Conservation (phyloP, 2,888 invertebrate genomes). For the Catocala nupta region DNA sequence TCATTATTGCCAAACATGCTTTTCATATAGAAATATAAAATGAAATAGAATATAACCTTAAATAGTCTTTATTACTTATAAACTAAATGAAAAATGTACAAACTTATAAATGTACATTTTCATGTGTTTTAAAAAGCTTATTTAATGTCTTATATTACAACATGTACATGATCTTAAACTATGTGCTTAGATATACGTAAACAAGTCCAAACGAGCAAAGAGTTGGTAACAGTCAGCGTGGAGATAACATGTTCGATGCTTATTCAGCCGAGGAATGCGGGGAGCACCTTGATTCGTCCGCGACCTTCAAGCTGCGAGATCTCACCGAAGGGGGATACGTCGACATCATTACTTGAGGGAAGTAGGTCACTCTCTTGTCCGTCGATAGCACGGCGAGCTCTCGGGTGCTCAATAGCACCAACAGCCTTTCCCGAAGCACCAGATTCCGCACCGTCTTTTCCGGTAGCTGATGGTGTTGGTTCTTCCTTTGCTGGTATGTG, state of each 20-base stretch:
- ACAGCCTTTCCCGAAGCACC: conserved; percentile 79
- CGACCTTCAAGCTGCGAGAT: conserved; percentile 69
- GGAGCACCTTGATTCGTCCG: conserved; percentile 77
- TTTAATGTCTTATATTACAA: conserved; percentile 17
- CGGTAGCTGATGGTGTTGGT: conserved; percentile 82
- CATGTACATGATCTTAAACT: conserved; percentile 7
- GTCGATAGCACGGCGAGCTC: conserved; percentile 69
- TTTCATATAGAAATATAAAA: too few relatives aligned
- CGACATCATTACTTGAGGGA: conserved; percentile 70
- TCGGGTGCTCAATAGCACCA: conserved; percentile 69
- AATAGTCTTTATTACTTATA: conserved; percentile 39
- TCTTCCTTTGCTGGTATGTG: conserved; percentile 77
- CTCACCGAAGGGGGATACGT: conserved; percentile 74
- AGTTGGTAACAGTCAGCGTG: neutral
- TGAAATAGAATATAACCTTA: conserved; percentile 15
- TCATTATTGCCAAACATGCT: too few relatives aligned
- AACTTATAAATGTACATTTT: conserved; percentile 28
- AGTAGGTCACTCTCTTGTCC: conserved; percentile 78
- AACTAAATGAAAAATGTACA: conserved; percentile 31
- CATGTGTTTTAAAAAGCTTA: conserved; percentile 27
- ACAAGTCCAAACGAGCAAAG: neutral
- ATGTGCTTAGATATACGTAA: neutral
- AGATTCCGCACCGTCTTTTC: conserved; percentile 75
- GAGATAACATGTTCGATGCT: neutral
- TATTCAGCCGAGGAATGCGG: conserved; percentile 77